These are phyloP conservation scores for Tiaroga cobitis DNA, from an alignment of 2,797 vertebrate species.

Conservation along the genomic window DNA sequence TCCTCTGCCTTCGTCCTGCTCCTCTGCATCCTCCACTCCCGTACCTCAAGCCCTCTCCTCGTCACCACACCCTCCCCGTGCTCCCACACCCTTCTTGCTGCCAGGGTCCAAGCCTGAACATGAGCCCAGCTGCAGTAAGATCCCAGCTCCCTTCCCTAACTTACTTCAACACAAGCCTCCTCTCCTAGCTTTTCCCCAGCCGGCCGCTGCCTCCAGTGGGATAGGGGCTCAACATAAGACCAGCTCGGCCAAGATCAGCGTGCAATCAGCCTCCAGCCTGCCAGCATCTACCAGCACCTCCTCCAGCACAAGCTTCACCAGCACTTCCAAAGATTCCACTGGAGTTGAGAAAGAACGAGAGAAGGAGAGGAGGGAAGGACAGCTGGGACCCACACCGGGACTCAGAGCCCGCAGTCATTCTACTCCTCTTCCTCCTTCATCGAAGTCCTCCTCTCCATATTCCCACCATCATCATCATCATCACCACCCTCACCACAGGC, in stretches of 20 bases:
- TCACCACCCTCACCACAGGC: constrained; percentile 86
- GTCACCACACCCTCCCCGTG: constrained; percentile 82
- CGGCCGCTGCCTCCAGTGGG: constrained; percentile 81
- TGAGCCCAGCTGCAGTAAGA: constrained; percentile 80
- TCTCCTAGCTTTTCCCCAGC: constrained; percentile 88
- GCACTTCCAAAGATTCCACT: constrained; percentile 75
- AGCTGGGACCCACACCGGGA: constrained; percentile 77
- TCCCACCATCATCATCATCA: constrained; percentile 77
- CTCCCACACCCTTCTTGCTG: constrained; percentile 81
- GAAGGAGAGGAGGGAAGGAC: constrained; percentile 75
- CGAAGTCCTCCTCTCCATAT: constrained; percentile 83
- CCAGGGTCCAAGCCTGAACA: constrained; percentile 76
- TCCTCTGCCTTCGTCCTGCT: constrained; percentile 73
- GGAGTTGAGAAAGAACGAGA: constrained; percentile 76
- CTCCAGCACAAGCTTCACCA: constrained; percentile 72
- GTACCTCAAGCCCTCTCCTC: constrained; percentile 78
- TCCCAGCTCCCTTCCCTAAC: constrained; percentile 92
- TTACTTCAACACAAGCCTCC: constrained; percentile 91
- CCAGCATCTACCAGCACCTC: constrained; percentile 65
- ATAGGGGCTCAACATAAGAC: constrained; percentile 81
- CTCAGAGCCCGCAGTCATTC: constrained; percentile 92
- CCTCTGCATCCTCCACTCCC: constrained; percentile 78
- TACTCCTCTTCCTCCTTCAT: constrained; percentile 88
- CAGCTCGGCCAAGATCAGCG: constrained; percentile 64
- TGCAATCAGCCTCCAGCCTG: constrained; percentile 55